Conservation (phyloP, 53 echinoderm and acorn worm genomes). For the Temnopleurus reevesii region DNA sequence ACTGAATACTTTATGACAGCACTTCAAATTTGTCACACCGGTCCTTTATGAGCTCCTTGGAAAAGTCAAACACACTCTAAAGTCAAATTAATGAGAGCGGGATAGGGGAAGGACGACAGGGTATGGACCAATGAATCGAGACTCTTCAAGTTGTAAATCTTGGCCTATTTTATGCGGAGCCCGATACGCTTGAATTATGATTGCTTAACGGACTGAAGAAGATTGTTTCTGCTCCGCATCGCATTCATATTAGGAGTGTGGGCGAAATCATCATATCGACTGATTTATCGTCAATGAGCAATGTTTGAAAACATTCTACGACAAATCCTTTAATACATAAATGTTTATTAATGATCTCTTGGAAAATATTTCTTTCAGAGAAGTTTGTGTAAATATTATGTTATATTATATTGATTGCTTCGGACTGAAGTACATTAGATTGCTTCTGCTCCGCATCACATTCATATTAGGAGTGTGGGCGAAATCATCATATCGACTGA, state of each 20-base stretch:
- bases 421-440: not conserved
- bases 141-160: constrained; percentile 6
- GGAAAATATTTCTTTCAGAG: too few species aligned
- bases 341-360: too few species aligned
- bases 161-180: not conserved
- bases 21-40: constrained; percentile 36
- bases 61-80: constrained; percentile 39
- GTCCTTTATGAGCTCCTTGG: constrained; percentile 23
- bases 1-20: constrained; percentile 31
- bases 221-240: not conserved
- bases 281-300: not conserved
- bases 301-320: not conserved
- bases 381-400: too few species aligned
- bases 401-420: too few species aligned
- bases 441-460: not conserved
- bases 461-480: not conserved
- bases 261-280: not conserved
- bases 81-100: constrained; percentile 27
- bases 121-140: not conserved
- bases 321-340: too few species aligned
- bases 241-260: not conserved
- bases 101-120: not conserved
- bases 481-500: not conserved
- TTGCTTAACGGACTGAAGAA: not conserved
- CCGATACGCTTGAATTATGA: not conserved